Conservation (phyloP, 2,888 invertebrate genomes). For the Neria commutata region DNA sequence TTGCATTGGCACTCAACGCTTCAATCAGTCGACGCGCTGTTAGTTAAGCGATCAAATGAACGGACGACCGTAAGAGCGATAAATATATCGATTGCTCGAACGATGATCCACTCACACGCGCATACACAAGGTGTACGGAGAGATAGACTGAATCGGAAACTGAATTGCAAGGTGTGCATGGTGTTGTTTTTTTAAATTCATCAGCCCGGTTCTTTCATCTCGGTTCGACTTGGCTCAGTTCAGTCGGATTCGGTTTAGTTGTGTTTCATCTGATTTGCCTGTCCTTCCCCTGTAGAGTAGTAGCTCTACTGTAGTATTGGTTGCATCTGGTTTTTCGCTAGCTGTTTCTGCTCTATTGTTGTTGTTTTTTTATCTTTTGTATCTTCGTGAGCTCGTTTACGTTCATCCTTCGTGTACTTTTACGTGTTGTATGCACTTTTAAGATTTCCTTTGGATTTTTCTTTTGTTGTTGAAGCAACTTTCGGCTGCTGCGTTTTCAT, state of each 20-base stretch:
- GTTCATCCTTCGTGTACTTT: constrained; percentile 39
- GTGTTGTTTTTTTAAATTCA: constrained; percentile 9
- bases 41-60: too few relatives aligned
- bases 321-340: constrained; percentile 45
- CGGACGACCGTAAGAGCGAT: too few relatives aligned
- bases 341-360: too few relatives aligned
- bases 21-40: too few relatives aligned
- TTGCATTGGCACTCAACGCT: too few relatives aligned
- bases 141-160: constrained; percentile 39
- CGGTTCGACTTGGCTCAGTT: too few relatives aligned
- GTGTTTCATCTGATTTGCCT: constrained; percentile 37
- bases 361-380: background rate
- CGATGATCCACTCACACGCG: too few relatives aligned
- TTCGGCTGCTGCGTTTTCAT: constrained; percentile 33
- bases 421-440: constrained; percentile 46
- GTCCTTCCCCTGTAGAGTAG: constrained; percentile 20
- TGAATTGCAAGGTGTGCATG: constrained; percentile 49
- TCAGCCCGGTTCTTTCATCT: constrained; percentile 20
- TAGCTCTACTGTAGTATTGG: constrained; percentile 47
- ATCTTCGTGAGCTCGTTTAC: constrained; percentile 23
- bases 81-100: too few relatives aligned
- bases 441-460: constrained; percentile 53
- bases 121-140: too few relatives aligned
- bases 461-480: constrained; percentile 19
- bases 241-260: too few relatives aligned